Evolutionary conservation across 2,888 invertebrate genomes (phyloP).

Genomic region (Chloromyia formosa): DNA sequence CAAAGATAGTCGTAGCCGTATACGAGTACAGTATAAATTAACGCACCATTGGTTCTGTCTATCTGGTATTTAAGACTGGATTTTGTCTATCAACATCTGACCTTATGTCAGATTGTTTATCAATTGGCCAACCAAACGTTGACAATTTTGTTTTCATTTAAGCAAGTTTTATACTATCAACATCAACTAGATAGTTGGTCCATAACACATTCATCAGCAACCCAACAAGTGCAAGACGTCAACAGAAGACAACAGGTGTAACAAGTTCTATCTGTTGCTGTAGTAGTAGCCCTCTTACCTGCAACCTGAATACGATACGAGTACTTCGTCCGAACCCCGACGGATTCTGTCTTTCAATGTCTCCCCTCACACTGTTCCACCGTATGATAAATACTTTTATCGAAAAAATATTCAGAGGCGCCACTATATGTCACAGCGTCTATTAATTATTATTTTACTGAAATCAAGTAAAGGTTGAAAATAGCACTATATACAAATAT

Average conservation of each 20-base stretch:
- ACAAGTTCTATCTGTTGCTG: constrained; percentile 10
- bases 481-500: too few relatives aligned
- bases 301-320: constrained; percentile 13
- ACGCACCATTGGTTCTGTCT: too few relatives aligned
- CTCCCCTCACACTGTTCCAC: background rate
- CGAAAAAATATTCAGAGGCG: constrained; percentile 31
- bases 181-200: background rate
- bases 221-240: background rate
- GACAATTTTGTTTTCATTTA: constrained; percentile 26
- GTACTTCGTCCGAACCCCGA: background rate
- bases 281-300: background rate
- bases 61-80: too few relatives aligned
- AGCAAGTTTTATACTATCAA: constrained; percentile 12
- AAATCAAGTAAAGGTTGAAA: background rate
- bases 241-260: constrained; percentile 9
- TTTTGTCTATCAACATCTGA: background rate
- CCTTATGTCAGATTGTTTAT: background rate
- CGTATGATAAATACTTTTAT: constrained; percentile 20
- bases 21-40: too few relatives aligned
- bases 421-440: constrained; percentile 14
- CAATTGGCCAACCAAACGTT: background rate
- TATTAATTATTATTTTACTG: constrained; percentile 31
- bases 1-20: too few relatives aligned
- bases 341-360: background rate
- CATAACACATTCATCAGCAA: constrained; percentile 2